Conservation (phyloP, 2,888 invertebrate genomes). For the Synanthedon myopaeformis region DNA sequence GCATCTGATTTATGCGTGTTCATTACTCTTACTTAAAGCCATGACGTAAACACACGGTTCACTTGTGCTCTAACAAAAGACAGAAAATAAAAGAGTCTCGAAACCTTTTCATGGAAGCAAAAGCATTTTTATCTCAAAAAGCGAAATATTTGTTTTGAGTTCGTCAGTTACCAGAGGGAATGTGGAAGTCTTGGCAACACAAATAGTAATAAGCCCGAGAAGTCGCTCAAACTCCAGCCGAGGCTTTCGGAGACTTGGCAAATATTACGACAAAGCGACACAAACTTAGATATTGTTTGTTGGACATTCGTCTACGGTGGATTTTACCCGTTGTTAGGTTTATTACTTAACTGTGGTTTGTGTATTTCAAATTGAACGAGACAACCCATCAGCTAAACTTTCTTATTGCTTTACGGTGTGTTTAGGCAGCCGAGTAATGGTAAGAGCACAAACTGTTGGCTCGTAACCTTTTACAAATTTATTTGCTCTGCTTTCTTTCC, state of each 20-base stretch:
- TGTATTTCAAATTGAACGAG: slow-evolving; percentile 2
- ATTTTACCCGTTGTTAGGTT: slow-evolving; percentile 14
- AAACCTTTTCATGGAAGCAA: neutral
- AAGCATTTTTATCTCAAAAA: neutral
- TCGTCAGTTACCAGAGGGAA: neutral
- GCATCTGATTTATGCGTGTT: slow-evolving; percentile 49
- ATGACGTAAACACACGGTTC: slow-evolving; percentile 52
- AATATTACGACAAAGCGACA: slow-evolving; percentile 56
- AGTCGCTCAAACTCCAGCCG: slow-evolving; percentile 40
- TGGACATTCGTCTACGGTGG: slow-evolving; percentile 37
- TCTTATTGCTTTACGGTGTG: slow-evolving; percentile 1
- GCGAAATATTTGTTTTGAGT: neutral
- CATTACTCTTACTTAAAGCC: slow-evolving; percentile 55
- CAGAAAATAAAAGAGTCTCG: slow-evolving; percentile 1
- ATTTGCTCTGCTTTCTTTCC: neutral
- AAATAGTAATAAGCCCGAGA: slow-evolving; percentile 60
- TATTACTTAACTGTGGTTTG: slow-evolving; percentile 3
- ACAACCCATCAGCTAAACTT: slow-evolving; percentile 1
- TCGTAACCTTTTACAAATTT: neutral
- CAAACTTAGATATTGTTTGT: slow-evolving; percentile 56
- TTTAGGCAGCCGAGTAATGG: neutral
- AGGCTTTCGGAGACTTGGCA: slow-evolving; percentile 42
- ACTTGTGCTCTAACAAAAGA: slow-evolving; percentile 9
- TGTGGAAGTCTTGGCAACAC: slow-evolving; percentile 36
- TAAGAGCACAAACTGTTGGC: neutral